Evolutionary conservation across 2,888 invertebrate genomes (phyloP), one percentile per base, ranked within the genome.

Genomic region (Hedychridium roseum): DNA sequence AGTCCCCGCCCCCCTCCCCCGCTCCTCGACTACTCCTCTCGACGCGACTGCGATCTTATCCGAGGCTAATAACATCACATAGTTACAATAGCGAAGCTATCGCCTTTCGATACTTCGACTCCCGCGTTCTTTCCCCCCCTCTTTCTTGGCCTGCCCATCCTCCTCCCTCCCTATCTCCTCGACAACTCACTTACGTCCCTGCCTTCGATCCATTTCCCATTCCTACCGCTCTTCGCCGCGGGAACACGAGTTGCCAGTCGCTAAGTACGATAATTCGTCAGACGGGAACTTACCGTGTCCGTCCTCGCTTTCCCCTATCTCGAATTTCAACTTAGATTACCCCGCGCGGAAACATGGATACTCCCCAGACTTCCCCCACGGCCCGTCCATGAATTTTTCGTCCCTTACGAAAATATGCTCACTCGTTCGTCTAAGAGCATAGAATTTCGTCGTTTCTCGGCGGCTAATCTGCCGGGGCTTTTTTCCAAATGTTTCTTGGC

Each of bases 11-110:
- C n/a, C 28, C 12, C 12, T n/a, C 14, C 3, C 7, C 17, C 14
- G 21, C 14, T 15, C 30, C 21, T 36, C 21, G n/a, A 14, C 26
- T 2, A 23, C 14, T 18, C 31, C 6, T 11, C 15, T 35, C 14
- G 12, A 23, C 27, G 26, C 41, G 7, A 36, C 27, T 40, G 26
- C 30, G 43, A 52, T 37, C 27, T 39, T 11, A 5, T 27, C 17
- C 39, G 17, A 42, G 38, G 18, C 46, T 63, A 60, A 61, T 58
- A 58, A 57, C 43, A 57, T 66, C 56, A 47, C 49, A 44, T 48
- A 55, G 56, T 57, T 57, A 53, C 58, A 46, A 46, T 52, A 31
- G 34, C 18, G 31, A 43, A 45, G 47, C 36, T 40, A 55, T 55
- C 53, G 49, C 41, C 26, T 51, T 54, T 45, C 46, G 48, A 51